phyloP scores from a whole-genome alignment of 2,113 vertebrate species.

The Aegotheles bennettii region DNA sequence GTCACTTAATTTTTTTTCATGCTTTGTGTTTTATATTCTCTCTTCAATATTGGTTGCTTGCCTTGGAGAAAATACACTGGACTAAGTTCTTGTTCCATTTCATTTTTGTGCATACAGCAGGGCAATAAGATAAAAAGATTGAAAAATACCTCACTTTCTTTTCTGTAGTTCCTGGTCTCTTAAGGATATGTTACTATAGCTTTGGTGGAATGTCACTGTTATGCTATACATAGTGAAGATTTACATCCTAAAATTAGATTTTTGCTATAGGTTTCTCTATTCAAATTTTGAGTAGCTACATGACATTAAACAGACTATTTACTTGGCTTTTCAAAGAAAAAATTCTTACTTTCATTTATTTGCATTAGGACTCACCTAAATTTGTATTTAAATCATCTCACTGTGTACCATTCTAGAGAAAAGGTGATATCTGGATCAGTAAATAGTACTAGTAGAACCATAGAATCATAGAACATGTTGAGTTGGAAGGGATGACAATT shows the following conservation, averaged over 20 bases:
- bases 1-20: not conserved
- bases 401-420: not conserved
- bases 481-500: no score
- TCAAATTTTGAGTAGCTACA: not conserved
- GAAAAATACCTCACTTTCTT: rapidly evolving
- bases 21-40: not conserved
- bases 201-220: not conserved
- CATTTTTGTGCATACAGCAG: not conserved
- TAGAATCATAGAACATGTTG: no score
- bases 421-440: not conserved
- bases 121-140: not conserved
- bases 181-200: not conserved
- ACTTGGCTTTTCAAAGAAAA: not conserved
- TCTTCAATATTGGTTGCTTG: not conserved
- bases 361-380: not conserved
- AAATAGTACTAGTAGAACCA: not conserved
- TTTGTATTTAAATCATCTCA: not conserved
- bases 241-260: not conserved
- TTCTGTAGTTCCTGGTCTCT: not conserved
- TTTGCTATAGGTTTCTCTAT: not conserved
- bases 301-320: not conserved
- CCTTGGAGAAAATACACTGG: not conserved
- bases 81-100: not conserved
- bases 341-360: not conserved
- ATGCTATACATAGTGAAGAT: not conserved